These are phyloP conservation scores for Caenorhabditis sp. DNA, from an alignment of 2,888 invertebrate genomes.

Conservation along the genomic window DNA sequence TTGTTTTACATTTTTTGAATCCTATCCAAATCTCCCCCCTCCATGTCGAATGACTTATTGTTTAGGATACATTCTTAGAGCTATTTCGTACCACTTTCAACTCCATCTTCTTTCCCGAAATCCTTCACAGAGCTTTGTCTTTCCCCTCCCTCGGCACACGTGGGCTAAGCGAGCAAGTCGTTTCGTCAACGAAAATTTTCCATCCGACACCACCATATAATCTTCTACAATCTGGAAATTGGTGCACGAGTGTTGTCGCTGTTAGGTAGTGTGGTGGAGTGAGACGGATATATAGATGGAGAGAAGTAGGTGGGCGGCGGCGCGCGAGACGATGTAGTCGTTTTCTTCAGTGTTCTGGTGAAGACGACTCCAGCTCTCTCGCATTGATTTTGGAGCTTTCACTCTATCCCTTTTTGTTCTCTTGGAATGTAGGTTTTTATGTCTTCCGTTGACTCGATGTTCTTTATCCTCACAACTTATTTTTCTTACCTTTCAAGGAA, in stretches of 20 bases:
- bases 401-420: no score
- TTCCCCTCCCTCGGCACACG: background rate
- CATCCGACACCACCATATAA: no score
- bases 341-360: background rate
- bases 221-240: constrained; percentile 2
- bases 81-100: background rate
- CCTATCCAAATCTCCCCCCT: no score
- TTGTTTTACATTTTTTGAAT: no score
- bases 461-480: no score
- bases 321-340: background rate
- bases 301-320: constrained; percentile 22
- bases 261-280: constrained; percentile 35
- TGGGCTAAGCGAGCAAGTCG: background rate
- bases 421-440: no score
- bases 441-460: no score
- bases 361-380: background rate
- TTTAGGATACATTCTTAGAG: background rate
- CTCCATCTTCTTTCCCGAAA: background rate
- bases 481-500: no score
- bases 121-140: background rate
- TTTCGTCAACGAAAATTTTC: background rate
- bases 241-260: background rate
- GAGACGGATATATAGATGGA: constrained; percentile 2
- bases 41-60: no score
- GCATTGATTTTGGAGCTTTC: background rate